Evolutionary conservation across 2,888 invertebrate species (phyloP).

Genomic region (Trichopria drosophilae): DNA sequence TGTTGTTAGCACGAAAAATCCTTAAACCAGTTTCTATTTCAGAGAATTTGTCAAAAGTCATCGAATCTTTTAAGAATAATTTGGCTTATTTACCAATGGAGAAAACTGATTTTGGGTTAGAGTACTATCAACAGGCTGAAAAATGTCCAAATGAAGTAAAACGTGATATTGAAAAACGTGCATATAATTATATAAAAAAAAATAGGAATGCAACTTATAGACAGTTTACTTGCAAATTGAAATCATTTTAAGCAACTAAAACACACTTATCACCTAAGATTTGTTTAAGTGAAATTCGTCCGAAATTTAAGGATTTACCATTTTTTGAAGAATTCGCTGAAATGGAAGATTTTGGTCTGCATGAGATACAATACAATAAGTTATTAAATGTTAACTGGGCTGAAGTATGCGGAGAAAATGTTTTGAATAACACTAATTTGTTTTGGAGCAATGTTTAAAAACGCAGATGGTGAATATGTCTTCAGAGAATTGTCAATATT

Average conservation of each 20-base stretch:
- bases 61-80: not conserved
- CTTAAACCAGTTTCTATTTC: conserved; percentile 10
- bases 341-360: conserved; percentile 2
- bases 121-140: not conserved
- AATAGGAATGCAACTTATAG: not conserved
- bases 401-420: not conserved
- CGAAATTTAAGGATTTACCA: conserved; percentile 11
- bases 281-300: conserved; percentile 1
- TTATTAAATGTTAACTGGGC: conserved; percentile 1
- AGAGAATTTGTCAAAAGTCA: not conserved
- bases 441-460: conserved; percentile 6
- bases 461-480: conserved; percentile 24
- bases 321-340: conserved; percentile 7
- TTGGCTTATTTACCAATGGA: not conserved
- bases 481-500: conserved; percentile 21
- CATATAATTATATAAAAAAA: not conserved
- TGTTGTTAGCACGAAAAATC: conserved; percentile 24
- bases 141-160: not conserved
- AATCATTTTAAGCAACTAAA: conserved; percentile 7
- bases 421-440: not conserved
- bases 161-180: not conserved
- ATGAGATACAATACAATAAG: conserved; percentile 11
- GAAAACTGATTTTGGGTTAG: not conserved
- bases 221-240: conserved; percentile 15
- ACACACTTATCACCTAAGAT: conserved; percentile 17